Base-by-base conservation (phyloP, 1,140 invertebrate species). In the Hycleus phaleratus region DNA sequence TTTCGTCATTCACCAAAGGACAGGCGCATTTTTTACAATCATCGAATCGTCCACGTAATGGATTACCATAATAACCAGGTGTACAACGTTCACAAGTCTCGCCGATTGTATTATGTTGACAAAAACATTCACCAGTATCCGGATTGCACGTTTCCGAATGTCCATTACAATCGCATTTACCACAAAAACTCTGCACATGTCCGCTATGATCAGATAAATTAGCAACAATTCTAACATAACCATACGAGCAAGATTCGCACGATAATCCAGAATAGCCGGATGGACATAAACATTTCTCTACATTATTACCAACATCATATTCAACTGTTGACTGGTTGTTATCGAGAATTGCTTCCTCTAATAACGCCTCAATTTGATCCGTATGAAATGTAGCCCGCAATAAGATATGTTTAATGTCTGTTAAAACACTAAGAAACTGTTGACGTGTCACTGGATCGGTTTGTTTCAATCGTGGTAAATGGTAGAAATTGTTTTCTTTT, bases 61-160 rank as follows among this genome's bases (percentile, higher is more conserved):
- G 86, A 72, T 97, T 88, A 8, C 95, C 95, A 74, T 96, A 97
- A 75, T 87, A 97, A 47, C 97, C 97, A 8, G 81, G 75, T 5
- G 84, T 76, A 74, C 97, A 99, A 44, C 83, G 76, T 63, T 95
- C 91, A 74, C 97, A 99, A 61, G 79, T 80, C 39, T 79, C 79
- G 4, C 82, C 82, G 1, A 79, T 80, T 0, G 83, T 85, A 61
- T 84, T 82, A 65, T 85, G 82, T 63, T 79, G 75, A 70, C 86
- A 88, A 58, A 86, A 79, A 69, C 94, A 97, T 61, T 86, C 81
- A 9, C 88, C 89, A 50, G 85, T 83, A 68, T 82, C 78, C 3
- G 86, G 42, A 69, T 95, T 85, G 70, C 95, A 97, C 1, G 82
- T 81, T n/a, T 79, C 75, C 0, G 92, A 86, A 74, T 97, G 94